These are phyloP conservation scores for Melanchra persicariae DNA, from an alignment of 2,888 invertebrate genomes.

Conservation along the genomic window DNA sequence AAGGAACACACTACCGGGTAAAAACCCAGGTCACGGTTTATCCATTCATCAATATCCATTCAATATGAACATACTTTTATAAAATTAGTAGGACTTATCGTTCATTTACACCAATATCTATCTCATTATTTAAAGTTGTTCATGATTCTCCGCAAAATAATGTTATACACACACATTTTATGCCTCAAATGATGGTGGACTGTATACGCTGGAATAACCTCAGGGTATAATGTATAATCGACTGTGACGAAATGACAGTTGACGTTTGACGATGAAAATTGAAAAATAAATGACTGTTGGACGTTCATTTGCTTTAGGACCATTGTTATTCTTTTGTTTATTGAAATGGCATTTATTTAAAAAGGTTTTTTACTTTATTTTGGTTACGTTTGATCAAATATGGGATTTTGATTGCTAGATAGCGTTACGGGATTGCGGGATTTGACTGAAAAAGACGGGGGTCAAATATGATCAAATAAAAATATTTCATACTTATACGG, in stretches of 20 bases:
- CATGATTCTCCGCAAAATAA: constrained; percentile 5
- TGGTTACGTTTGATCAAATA: background rate
- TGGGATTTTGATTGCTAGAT: too few species aligned
- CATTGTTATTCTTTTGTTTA: background rate
- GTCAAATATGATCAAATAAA: background rate
- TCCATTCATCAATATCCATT: too few species aligned
- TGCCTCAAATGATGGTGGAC: constrained; percentile 1
- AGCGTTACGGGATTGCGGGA: too few species aligned
- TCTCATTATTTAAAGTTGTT: constrained; percentile 18
- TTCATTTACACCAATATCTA: constrained; percentile 12
- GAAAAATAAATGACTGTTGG: background rate
- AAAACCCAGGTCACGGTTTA: background rate
- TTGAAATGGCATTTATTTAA: background rate
- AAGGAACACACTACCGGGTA: background rate
- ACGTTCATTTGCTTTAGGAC: background rate
- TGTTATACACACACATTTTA: constrained; percentile 19
- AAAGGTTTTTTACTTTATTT: background rate
- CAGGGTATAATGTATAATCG: constrained; percentile 5
- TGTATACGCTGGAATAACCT: constrained; percentile 3
- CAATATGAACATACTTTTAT: too few species aligned
- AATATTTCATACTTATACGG: too few species aligned
- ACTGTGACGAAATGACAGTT: constrained; percentile 12
- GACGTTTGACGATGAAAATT: constrained; percentile 33
- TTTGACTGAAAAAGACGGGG: background rate
- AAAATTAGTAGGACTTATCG: background rate